Evolutionary conservation across 2,888 invertebrate genomes (phyloP).

Genomic region (Quadroppia sp.): DNA sequence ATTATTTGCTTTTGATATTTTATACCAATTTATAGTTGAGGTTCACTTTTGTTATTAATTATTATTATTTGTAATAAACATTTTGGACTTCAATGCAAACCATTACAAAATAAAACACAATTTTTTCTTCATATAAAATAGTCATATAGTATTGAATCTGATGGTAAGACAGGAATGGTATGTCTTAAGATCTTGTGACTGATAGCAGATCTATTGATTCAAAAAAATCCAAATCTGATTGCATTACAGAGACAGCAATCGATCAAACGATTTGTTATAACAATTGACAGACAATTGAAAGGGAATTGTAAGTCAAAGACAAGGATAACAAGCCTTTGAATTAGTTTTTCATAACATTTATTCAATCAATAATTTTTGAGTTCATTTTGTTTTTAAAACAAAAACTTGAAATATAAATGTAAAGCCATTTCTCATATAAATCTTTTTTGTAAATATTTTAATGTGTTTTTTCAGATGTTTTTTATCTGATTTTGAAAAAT

Average conservation of each 20-base stretch:
- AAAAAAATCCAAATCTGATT: neutral
- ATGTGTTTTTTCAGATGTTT: too few relatives aligned
- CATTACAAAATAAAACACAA: too few relatives aligned
- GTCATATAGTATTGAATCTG: too few relatives aligned
- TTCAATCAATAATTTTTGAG: neutral
- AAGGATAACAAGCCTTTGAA: slow-evolving; percentile 31
- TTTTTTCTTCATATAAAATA: too few relatives aligned
- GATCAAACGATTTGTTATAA: slow-evolving; percentile 2
- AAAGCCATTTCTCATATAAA: too few relatives aligned
- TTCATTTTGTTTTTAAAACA: too few relatives aligned
- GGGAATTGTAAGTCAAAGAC: neutral
- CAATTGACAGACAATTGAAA: slow-evolving; percentile 10
- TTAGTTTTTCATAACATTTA: neutral
- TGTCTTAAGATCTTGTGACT: neutral
- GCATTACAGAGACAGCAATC: neutral
- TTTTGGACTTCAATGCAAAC: too few relatives aligned
- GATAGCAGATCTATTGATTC: neutral
- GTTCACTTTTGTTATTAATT: slow-evolving; percentile 2
- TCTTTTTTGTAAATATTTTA: too few relatives aligned
- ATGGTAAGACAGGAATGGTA: neutral
- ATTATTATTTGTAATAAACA: too few relatives aligned
- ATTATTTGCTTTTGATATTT: neutral
- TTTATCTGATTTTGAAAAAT: too few relatives aligned
- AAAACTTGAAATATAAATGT: too few relatives aligned
- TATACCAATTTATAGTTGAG: neutral